Evolutionary conservation across 2,113 vertebrate genomes (phyloP).

Genomic region (Corythoichthys haematopterus): DNA sequence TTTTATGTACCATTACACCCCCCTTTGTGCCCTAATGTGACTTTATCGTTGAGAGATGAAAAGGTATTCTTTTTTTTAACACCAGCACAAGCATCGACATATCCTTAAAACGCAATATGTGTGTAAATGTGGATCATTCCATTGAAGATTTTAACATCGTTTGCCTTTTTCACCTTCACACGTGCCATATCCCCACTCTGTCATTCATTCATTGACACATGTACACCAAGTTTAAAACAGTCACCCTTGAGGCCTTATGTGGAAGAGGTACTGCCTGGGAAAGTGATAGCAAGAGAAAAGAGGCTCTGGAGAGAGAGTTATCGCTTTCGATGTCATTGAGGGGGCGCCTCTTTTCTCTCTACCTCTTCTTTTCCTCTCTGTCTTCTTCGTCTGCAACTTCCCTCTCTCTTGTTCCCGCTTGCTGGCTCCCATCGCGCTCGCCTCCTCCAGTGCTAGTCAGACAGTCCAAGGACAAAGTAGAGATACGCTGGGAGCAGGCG

Average conservation of each 20-base stretch:
- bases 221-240: slow-evolving; percentile 17
- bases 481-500: slow-evolving; percentile 68
- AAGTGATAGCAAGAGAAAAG: slow-evolving; percentile 69
- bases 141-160: slow-evolving; percentile 42
- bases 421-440: slow-evolving; percentile 65
- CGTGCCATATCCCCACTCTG: slow-evolving; percentile 43
- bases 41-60: too few relatives aligned
- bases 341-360: slow-evolving; percentile 57
- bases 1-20: too few relatives aligned
- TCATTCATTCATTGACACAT: slow-evolving; percentile 34
- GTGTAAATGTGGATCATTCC: slow-evolving; percentile 31
- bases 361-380: slow-evolving; percentile 54
- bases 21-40: too few relatives aligned
- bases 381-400: slow-evolving; percentile 47
- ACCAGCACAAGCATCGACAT: too few relatives aligned
- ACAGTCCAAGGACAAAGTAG: slow-evolving; percentile 74
- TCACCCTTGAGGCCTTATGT: slow-evolving; percentile 53
- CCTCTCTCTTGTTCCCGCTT: slow-evolving; percentile 60
- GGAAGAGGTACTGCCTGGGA: slow-evolving; percentile 57
- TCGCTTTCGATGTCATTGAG: slow-evolving; percentile 70
- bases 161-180: slow-evolving; percentile 39
- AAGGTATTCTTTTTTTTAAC: too few relatives aligned
- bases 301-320: slow-evolving; percentile 68
- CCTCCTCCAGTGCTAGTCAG: slow-evolving; percentile 69
- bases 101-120: too few relatives aligned